Percentiles rank a stretch among this genome's conserved stretches.
Conservation (phyloP, 2,888 invertebrate genomes). For the Troides helena region DNA sequence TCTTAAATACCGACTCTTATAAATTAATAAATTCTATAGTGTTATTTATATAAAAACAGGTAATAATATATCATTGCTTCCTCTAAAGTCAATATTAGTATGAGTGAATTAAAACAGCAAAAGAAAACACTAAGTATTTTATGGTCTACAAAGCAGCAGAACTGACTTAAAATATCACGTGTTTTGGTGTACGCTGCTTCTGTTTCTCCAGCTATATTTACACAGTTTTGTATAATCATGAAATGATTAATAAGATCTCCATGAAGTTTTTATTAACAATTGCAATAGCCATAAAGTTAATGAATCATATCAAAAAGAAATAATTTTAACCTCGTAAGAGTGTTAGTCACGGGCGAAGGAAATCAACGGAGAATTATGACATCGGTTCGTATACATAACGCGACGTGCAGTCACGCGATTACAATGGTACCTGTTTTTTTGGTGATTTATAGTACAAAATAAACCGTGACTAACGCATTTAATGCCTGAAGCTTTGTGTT, state of each 20-base stretch:
- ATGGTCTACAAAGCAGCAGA: no score
- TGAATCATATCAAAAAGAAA: constrained; percentile 43
- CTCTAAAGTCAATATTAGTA: no score
- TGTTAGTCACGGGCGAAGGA: constrained; percentile 67
- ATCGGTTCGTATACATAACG: constrained; percentile 58
- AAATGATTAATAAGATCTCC: not conserved
- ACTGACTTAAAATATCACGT: no score
- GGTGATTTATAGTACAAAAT: constrained; percentile 71
- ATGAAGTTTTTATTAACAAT: not conserved
- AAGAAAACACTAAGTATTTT: no score
- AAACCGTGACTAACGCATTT: constrained; percentile 64
- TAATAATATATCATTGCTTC: no score
- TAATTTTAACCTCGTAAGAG: constrained; percentile 49
- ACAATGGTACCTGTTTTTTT: constrained; percentile 65
- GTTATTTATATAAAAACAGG: no score
- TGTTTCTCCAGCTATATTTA: no score
- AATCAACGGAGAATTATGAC: constrained; percentile 74
- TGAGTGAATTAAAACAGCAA: no score
- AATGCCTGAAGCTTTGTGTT: constrained; percentile 50
- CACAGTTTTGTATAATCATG: no score
- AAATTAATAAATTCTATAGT: no score
- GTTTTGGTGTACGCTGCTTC: no score
- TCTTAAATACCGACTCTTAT: no score
- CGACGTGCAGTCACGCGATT: constrained; percentile 58
- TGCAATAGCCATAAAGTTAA: not conserved